Percentiles rank a stretch among this genome's conserved stretches.
Conservation (phyloP, 2,113 vertebrate species). For the Brienomyrus brachyistius region DNA sequence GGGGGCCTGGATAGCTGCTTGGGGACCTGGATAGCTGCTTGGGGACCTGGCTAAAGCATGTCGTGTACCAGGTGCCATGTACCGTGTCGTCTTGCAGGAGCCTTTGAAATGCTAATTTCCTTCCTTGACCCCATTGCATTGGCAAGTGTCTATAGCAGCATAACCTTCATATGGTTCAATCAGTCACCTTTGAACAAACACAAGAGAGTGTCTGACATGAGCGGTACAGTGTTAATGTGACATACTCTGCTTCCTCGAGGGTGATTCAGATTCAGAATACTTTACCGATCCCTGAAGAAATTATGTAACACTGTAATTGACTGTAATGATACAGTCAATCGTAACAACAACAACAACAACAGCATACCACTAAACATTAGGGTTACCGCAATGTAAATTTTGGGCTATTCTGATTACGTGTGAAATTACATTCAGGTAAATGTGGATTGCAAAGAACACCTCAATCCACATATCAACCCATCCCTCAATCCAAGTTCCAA, state of each 20-base stretch:
- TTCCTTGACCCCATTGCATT: constrained; percentile 13
- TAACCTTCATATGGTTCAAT: constrained; percentile 9
- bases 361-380: neutral
- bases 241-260: neutral
- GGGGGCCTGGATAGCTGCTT: neutral
- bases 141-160: constrained; percentile 18
- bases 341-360: neutral
- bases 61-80: no score
- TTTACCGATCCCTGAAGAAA: no score
- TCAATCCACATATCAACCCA: neutral
- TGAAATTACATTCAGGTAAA: neutral
- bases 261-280: neutral
- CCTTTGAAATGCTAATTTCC: constrained; percentile 37
- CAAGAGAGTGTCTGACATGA: neutral
- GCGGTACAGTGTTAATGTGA: neutral
- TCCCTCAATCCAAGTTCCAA: neutral
- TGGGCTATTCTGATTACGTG: neutral
- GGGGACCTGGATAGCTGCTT: no score
- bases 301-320: no score
- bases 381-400: neutral
- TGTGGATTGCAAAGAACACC: neutral
- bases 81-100: neutral
- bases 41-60: no score
- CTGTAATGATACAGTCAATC: neutral
- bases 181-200: neutral